Evolutionary conservation across 2,797 vertebrate species (phyloP).

Genomic region (Sebastes variabilis): DNA sequence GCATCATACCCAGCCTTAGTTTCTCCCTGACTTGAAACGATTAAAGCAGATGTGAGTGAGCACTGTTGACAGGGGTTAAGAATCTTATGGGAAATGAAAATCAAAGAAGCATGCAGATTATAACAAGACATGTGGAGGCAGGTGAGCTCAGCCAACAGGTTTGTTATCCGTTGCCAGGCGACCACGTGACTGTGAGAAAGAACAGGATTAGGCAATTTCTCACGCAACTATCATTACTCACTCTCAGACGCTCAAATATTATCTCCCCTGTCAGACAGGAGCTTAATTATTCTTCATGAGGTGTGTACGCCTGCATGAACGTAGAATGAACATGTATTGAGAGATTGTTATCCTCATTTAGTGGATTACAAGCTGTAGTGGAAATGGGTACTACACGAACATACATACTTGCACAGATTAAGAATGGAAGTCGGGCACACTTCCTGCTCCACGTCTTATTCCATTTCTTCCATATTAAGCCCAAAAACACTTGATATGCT

Average conservation of each 20-base stretch:
- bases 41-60: background rate
- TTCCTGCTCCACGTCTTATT: slow-evolving; percentile 19
- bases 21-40: slow-evolving; percentile 1
- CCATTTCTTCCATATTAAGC: slow-evolving; percentile 21
- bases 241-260: background rate
- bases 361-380: background rate
- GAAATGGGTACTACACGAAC: slow-evolving; percentile 27
- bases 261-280: background rate
- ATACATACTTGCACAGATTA: slow-evolving; percentile 29
- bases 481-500: slow-evolving; percentile 26
- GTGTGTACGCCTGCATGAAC: background rate
- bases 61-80: background rate
- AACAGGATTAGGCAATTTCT: slow-evolving; percentile 44
- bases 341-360: background rate
- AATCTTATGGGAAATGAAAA: slow-evolving; percentile 13
- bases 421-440: slow-evolving; percentile 1
- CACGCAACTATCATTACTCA: slow-evolving; percentile 13
- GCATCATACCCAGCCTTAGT: background rate
- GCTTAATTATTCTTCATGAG: background rate
- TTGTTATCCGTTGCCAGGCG: slow-evolving; percentile 26
- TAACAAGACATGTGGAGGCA: slow-evolving; percentile 56
- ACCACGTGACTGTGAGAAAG: slow-evolving; percentile 68
- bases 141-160: slow-evolving; percentile 72
- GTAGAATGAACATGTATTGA: background rate
- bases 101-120: slow-evolving; percentile 37